Conservation (phyloP, 2,888 invertebrate genomes). For the Smittia sp. region DNA sequence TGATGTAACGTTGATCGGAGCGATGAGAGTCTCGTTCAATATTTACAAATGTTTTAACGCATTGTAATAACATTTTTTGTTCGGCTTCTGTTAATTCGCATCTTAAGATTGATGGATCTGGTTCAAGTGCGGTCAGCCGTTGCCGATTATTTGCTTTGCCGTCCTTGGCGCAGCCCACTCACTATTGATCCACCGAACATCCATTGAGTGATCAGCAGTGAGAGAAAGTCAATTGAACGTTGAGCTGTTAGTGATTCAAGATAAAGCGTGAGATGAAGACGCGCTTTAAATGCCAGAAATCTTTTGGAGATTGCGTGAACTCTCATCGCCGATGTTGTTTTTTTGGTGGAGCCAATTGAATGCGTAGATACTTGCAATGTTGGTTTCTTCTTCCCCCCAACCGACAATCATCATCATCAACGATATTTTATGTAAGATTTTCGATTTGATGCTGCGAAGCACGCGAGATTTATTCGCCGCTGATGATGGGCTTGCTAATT, state of each 20-base stretch:
- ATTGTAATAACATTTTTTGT: neutral
- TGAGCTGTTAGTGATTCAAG: no score
- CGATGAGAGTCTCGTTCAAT: neutral
- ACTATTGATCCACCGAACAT: neutral
- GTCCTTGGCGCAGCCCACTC: neutral
- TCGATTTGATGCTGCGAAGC: neutral
- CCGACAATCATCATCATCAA: neutral
- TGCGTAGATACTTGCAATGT: neutral
- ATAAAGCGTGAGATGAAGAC: no score
- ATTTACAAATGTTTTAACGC: neutral
- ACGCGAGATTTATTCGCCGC: no score
- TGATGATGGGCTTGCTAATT: neutral
- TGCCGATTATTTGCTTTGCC: neutral
- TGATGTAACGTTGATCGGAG: neutral
- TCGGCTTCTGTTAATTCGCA: neutral
- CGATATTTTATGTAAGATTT: neutral
- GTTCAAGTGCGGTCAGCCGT: neutral
- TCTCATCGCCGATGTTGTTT: no score
- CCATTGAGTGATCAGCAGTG: neutral
- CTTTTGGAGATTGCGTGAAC: no score
- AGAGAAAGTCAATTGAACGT: neutral
- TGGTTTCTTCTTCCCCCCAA: neutral
- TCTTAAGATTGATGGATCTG: neutral
- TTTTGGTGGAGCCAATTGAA: neutral
- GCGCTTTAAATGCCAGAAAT: no score